Evolutionary conservation across 2,113 vertebrate genomes (phyloP).

Genomic region (Cervus canadensis): DNA sequence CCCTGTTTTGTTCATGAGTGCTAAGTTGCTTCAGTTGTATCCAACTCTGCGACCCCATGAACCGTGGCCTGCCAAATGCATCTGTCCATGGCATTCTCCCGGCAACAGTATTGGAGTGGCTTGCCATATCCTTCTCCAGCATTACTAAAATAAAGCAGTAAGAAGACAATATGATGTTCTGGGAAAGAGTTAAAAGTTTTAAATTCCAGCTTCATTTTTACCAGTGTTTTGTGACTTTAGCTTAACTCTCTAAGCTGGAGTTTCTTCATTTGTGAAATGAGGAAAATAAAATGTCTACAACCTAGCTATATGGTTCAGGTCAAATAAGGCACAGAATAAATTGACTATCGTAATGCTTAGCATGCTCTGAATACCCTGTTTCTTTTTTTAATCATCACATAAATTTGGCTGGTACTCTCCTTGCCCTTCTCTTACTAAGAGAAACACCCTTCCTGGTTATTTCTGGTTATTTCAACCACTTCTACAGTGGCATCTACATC

Average conservation of each 20-base stretch:
- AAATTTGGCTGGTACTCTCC: background rate
- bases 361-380: background rate
- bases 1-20: background rate
- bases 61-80: background rate
- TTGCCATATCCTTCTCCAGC: background rate
- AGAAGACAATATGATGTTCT: background rate
- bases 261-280: background rate
- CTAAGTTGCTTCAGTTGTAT: background rate
- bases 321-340: background rate
- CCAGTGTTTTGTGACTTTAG: background rate
- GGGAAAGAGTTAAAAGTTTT: background rate
- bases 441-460: background rate
- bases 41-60: background rate
- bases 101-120: background rate
- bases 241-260: background rate
- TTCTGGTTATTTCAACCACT: background rate
- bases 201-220: background rate
- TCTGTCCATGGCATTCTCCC: background rate
- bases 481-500: background rate
- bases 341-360: background rate
- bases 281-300: background rate
- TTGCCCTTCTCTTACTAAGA: background rate
- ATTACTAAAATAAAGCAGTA: background rate
- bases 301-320: background rate
- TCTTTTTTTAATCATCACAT: background rate